These are phyloP conservation scores for Zhuqinia jingwanae DNA, from an alignment of 2,888 invertebrate genomes.

Conservation along the genomic window DNA sequence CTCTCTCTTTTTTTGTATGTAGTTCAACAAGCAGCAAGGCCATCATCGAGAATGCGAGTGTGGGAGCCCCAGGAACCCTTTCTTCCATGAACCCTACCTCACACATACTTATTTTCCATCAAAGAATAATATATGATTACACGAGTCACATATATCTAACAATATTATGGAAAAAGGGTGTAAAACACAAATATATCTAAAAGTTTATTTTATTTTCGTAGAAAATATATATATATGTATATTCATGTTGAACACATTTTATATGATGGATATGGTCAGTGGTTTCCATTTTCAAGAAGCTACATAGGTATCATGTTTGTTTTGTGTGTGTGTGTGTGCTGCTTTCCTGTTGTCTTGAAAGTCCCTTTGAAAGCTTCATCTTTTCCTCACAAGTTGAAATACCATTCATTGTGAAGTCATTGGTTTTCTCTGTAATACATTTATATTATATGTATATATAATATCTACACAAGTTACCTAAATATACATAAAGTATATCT, in stretches of 20 bases:
- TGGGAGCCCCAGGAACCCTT: not conserved
- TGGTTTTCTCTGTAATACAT: too few species aligned
- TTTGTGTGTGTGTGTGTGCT: too few species aligned
- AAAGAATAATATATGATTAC: not conserved
- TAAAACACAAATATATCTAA: not conserved
- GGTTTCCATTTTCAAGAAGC: not conserved
- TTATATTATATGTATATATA: not conserved
- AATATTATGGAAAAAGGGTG: not conserved
- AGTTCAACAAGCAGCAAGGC: not conserved
- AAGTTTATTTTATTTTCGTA: not conserved
- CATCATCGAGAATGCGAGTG: constrained; percentile 9
- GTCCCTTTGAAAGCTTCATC: not conserved
- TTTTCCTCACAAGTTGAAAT: too few species aligned
- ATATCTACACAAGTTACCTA: not conserved
- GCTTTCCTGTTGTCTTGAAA: not conserved
- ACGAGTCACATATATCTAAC: not conserved
- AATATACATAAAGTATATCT: not conserved
- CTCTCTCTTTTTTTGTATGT: constrained; percentile 8
- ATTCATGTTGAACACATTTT: constrained; percentile 3
- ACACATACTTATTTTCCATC: constrained; percentile 3
- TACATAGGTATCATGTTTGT: too few species aligned
- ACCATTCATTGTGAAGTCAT: too few species aligned
- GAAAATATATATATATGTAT: not conserved
- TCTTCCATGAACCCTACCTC: not conserved
- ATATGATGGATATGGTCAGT: constrained; percentile 36